A percentile compares a stretch with the other conserved stretches of the same genome.
phyloP scores from a whole-genome alignment of 2,113 vertebrate species.

The Etia nguti region DNA sequence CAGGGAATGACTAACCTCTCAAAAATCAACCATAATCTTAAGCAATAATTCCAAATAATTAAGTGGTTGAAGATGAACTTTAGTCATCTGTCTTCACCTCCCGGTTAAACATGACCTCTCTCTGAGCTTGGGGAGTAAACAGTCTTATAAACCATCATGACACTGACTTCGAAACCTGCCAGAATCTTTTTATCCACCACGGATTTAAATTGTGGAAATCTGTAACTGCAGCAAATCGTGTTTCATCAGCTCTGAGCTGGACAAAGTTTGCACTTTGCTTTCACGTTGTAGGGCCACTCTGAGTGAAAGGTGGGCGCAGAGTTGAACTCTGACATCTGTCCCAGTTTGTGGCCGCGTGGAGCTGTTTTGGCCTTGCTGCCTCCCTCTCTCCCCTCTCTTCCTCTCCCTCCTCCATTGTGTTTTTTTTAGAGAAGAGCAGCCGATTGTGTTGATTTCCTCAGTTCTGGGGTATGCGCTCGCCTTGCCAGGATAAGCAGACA shows the following conservation, averaged over 20 bases:
- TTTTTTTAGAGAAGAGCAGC: constrained; percentile 18
- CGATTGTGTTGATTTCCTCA: constrained; percentile 54
- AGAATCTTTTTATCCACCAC: background rate
- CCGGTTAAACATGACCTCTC: constrained; percentile 33
- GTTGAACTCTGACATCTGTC: constrained; percentile 34
- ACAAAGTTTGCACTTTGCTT: background rate
- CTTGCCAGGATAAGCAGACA: constrained; percentile 64
- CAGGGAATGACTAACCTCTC: background rate
- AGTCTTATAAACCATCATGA: constrained; percentile 37
- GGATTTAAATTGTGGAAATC: constrained; percentile 4
- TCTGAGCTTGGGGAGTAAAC: constrained; percentile 13
- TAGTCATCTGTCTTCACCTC: constrained; percentile 9
- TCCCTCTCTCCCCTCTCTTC: background rate
- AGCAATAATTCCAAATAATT: constrained; percentile 1
- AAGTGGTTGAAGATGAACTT: background rate
- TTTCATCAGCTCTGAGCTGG: background rate
- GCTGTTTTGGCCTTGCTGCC: constrained; percentile 1
- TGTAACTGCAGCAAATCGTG: background rate
- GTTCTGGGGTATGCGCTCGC: constrained; percentile 48
- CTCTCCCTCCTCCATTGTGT: constrained; percentile 6
- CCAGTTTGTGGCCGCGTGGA: constrained; percentile 6
- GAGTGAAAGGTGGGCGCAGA: background rate
- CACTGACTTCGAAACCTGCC: background rate
- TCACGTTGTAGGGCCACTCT: background rate
- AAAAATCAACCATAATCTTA: background rate